Percentiles rank a stretch among this genome's conserved stretches.
Evolutionary conservation across 2,888 invertebrate genomes (phyloP).

Genomic region (Plebejus melissa): DNA sequence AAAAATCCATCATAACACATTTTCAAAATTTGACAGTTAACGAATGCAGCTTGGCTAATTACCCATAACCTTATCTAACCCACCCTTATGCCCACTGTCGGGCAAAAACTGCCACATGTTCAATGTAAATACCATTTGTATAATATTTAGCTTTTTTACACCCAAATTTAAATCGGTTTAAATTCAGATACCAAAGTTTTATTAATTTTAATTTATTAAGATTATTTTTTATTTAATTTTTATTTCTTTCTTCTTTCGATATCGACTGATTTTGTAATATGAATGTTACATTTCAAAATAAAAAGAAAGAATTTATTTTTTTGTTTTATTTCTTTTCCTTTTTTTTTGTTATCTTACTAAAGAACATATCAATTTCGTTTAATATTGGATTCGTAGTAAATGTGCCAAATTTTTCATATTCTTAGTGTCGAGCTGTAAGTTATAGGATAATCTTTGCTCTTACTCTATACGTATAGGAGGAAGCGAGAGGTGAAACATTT

Average conservation of each 20-base stretch:
- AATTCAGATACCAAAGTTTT: constrained; percentile 78
- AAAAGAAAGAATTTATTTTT: constrained; percentile 60
- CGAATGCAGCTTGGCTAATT: background rate
- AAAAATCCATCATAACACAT: too few species aligned
- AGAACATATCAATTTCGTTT: constrained; percentile 35
- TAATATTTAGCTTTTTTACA: constrained; percentile 65
- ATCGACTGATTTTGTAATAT: constrained; percentile 39
- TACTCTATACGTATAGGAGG: background rate
- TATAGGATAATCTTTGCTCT: constrained; percentile 29
- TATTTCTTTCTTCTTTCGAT: constrained; percentile 45
- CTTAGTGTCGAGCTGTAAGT: constrained; percentile 34
- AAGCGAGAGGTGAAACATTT: background rate
- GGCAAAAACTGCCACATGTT: background rate
- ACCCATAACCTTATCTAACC: background rate
- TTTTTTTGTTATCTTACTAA: constrained; percentile 42
- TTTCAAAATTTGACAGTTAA: too few species aligned
- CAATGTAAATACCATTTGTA: constrained; percentile 67
- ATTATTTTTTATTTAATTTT: constrained; percentile 57
- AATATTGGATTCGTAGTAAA: constrained; percentile 33
- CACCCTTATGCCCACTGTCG: background rate
- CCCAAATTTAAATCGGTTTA: constrained; percentile 74
- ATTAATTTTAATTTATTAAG: constrained; percentile 71
- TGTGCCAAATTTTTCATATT: constrained; percentile 40
- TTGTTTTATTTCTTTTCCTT: constrained; percentile 55
- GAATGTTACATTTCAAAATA: constrained; percentile 75